phyloP scores from a whole-genome alignment of 2,113 vertebrate species.

The Zosterops lateralis region DNA sequence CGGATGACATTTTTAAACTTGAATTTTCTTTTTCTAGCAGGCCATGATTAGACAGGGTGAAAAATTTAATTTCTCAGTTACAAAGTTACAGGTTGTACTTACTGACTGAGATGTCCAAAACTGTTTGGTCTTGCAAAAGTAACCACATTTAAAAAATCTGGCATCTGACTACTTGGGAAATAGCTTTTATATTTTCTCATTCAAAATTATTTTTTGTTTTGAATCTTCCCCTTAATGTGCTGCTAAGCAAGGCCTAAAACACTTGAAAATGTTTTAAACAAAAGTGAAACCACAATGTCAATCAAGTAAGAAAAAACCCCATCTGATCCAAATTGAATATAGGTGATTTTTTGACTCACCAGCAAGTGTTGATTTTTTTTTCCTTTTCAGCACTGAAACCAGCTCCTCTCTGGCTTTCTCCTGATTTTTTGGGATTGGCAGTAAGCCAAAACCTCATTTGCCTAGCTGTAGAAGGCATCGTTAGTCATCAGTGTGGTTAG shows the following conservation, averaged over 20 bases:
- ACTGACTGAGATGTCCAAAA: neutral
- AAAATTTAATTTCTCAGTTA: neutral
- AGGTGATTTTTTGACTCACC: neutral
- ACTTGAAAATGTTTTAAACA: neutral
- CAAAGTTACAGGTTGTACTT: neutral
- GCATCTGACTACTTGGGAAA: neutral
- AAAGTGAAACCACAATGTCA: neutral
- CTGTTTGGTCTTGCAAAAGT: neutral
- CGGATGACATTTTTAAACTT: neutral
- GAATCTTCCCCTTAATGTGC: neutral
- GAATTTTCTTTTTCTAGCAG: neutral
- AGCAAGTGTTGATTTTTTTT: neutral
- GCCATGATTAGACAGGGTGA: neutral
- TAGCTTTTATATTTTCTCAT: neutral
- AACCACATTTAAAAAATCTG: neutral
- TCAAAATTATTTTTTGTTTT: neutral
- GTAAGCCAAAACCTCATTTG: slow-evolving; percentile 23
- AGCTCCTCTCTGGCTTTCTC: neutral
- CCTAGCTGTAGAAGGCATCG: neutral
- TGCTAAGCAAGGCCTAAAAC: neutral
- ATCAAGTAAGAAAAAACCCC: neutral
- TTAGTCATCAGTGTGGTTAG: slow-evolving; percentile 5
- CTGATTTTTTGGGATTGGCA: slow-evolving; percentile 30
- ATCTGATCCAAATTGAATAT: neutral
- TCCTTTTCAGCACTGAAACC: neutral